These are phyloP conservation scores for Ophion costatus DNA, from an alignment of 2,888 invertebrate genomes.

Conservation along the genomic window DNA sequence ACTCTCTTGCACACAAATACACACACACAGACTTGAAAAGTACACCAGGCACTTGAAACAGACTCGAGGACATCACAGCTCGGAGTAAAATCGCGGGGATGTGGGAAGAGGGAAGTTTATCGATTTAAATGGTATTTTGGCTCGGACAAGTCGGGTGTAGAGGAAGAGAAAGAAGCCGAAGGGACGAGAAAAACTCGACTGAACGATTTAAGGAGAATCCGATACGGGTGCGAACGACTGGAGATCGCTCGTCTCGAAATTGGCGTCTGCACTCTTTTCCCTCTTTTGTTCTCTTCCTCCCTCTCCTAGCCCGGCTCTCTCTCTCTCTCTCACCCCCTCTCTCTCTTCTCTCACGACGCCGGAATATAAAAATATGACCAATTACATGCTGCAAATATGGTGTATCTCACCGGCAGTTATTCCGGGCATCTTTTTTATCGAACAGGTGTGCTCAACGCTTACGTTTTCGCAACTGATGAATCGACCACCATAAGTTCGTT, in stretches of 20 bases:
- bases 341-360: conserved; percentile 60
- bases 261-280: conserved; percentile 37
- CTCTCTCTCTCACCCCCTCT: conserved; percentile 27
- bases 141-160: conserved; percentile 48
- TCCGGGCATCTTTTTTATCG: conserved; percentile 66
- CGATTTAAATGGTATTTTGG: conserved; percentile 69
- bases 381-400: conserved; percentile 82
- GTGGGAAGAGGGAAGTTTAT: conserved; percentile 36
- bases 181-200: conserved; percentile 63
- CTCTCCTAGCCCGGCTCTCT: conserved; percentile 47
- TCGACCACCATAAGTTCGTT: conserved; percentile 55
- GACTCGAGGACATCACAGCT: conserved; percentile 15
- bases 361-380: conserved; percentile 79
- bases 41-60: neutral
- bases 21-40: conserved; percentile 11
- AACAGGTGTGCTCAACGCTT: conserved; percentile 66
- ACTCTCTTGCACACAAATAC: neutral
- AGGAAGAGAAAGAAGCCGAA: conserved; percentile 3
- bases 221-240: conserved; percentile 66
- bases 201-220: conserved; percentile 65
- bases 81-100: conserved; percentile 37
- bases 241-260: conserved; percentile 47
- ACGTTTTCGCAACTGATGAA: conserved; percentile 40
- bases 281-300: conserved; percentile 46
- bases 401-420: conserved; percentile 62